phyloP scores from a whole-genome alignment of 2,797 vertebrate genomes.

The Sphenodon punctatus region DNA sequence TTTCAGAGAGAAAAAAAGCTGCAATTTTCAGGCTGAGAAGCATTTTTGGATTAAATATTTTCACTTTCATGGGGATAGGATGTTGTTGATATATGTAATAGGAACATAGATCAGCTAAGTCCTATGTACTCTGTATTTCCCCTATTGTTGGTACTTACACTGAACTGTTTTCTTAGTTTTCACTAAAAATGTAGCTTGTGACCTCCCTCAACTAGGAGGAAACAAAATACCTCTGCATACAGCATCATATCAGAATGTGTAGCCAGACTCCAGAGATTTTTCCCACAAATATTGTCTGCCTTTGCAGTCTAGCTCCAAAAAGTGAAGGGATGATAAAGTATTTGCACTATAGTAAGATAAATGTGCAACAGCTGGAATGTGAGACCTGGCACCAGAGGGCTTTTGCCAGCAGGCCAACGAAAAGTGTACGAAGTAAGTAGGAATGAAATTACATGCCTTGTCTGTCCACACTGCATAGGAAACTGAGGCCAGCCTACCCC shows the following conservation, averaged over 20 bases:
- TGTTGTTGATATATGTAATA: not conserved
- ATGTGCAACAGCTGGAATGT: slow-evolving; percentile 74
- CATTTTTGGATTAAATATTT: not conserved
- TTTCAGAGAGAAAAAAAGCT: rapidly evolving
- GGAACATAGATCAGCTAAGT: no score
- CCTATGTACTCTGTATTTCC: no score
- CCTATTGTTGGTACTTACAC: no score
- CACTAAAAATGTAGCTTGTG: not conserved
- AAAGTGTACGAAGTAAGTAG: slow-evolving; percentile 51
- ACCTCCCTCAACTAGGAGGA: not conserved
- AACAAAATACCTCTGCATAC: not conserved
- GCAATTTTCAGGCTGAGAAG: rapidly evolving
- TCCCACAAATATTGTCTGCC: slow-evolving; percentile 66
- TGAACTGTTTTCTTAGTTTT: not conserved
- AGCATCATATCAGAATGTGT: not conserved
- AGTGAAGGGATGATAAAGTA: slow-evolving; percentile 45
- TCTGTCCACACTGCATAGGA: slow-evolving; percentile 38
- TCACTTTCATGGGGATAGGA: rapidly evolving
- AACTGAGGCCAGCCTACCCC: not conserved
- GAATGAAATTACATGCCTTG: slow-evolving; percentile 74
- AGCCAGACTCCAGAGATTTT: slow-evolving; percentile 17
- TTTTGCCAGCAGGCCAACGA: slow-evolving; percentile 67
- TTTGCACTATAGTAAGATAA: slow-evolving; percentile 63
- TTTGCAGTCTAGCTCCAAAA: not conserved
- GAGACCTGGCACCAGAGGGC: slow-evolving; percentile 69